Evolutionary conservation across 2,888 invertebrate species (phyloP).

Genomic region (Perizoma flavofasciatum): DNA sequence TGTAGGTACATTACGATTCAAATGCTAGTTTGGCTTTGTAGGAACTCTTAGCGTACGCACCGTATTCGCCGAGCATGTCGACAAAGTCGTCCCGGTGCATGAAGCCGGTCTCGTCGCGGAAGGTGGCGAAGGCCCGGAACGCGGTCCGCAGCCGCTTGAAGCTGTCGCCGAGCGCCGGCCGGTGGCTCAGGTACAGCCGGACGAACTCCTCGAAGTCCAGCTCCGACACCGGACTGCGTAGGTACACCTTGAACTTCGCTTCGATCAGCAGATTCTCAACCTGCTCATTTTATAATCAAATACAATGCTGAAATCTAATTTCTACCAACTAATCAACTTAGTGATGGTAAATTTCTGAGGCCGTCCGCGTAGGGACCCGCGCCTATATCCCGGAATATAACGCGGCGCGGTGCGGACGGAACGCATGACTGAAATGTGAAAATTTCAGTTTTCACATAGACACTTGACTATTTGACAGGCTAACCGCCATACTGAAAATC

Average conservation of each 20-base stretch:
- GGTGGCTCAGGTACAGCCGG: conserved; percentile 86
- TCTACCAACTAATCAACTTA: too few species aligned
- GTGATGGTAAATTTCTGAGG: too few species aligned
- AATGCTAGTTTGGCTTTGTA: too few species aligned
- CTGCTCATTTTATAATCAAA: conserved; percentile 51
- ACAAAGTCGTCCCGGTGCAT: conserved; percentile 72
- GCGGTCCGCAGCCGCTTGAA: conserved; percentile 69
- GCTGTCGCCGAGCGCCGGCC: conserved; percentile 83
- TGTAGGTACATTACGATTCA: too few species aligned
- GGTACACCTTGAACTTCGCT: conserved; percentile 80
- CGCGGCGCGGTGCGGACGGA: too few species aligned
- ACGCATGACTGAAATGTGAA: too few species aligned
- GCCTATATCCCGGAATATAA: too few species aligned
- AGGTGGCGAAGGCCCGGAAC: conserved; percentile 70
- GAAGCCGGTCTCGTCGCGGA: conserved; percentile 40
- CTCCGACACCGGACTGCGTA: conserved; percentile 72
- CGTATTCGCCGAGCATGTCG: conserved; percentile 62
- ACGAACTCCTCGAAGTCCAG: conserved; percentile 87
- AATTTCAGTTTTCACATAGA: too few species aligned
- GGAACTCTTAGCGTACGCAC: conserved; percentile 25
- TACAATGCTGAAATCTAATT: too few species aligned
- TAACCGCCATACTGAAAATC: too few species aligned
- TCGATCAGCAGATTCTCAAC: conserved; percentile 85
- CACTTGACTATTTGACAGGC: too few species aligned
- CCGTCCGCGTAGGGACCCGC: too few species aligned